Evolutionary conservation across 2,888 invertebrate species (phyloP).

Genomic region (Diarsia brunnea): DNA sequence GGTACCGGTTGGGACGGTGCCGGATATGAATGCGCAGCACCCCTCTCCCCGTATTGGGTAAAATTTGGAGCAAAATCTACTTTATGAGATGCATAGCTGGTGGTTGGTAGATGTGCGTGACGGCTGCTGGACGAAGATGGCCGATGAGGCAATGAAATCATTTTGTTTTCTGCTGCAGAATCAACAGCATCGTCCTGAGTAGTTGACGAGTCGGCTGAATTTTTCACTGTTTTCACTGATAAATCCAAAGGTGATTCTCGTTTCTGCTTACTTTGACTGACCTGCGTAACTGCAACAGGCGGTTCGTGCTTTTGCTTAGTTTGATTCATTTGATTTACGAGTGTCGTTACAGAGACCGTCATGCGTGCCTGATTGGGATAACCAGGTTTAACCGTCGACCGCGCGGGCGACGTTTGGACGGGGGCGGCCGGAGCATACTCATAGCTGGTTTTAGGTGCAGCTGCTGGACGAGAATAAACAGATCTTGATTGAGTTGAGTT

Average conservation of each 20-base stretch:
- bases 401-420: slow-evolving; percentile 83
- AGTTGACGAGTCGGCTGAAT: slow-evolving; percentile 97
- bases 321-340: slow-evolving; percentile 88
- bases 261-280: slow-evolving; percentile 88
- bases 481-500: slow-evolving; percentile 78
- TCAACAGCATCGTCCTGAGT: slow-evolving; percentile 92
- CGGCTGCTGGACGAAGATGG: slow-evolving; percentile 78
- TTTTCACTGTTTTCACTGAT: slow-evolving; percentile 97
- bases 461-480: slow-evolving; percentile 76
- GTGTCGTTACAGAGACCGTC: slow-evolving; percentile 88
- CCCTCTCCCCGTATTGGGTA: slow-evolving; percentile 86
- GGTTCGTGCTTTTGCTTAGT: slow-evolving; percentile 92
- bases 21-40: slow-evolving; percentile 73
- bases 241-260: slow-evolving; percentile 96
- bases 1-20: slow-evolving; percentile 74
- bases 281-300: slow-evolving; percentile 91
- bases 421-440: slow-evolving; percentile 80
- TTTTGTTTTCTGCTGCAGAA: slow-evolving; percentile 83
- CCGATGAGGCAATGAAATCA: slow-evolving; percentile 78
- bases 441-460: slow-evolving; percentile 81
- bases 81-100: slow-evolving; percentile 91
- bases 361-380: slow-evolving; percentile 85
- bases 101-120: slow-evolving; percentile 71
- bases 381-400: slow-evolving; percentile 81
- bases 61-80: slow-evolving; percentile 95